These are phyloP conservation scores for Andricus curvator DNA, from an alignment of 2,888 invertebrate genomes.

Conservation along the genomic window DNA sequence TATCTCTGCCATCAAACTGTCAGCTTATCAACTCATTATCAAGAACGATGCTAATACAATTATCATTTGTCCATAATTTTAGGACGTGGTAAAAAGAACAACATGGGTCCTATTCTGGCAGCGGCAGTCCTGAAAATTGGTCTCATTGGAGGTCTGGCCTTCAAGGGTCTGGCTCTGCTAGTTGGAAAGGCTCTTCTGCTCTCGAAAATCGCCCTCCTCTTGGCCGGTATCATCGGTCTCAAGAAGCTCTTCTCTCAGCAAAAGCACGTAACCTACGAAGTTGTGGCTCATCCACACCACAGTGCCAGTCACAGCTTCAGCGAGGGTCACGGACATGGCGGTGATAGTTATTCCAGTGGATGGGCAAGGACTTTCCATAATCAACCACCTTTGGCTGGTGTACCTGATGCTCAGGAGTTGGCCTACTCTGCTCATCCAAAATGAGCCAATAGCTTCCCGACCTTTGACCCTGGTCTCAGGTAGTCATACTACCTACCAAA, in stretches of 20 bases:
- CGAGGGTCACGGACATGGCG: constrained; percentile 74
- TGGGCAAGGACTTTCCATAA: constrained; percentile 82
- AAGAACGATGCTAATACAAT: neutral
- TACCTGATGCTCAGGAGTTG: constrained; percentile 80
- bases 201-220: constrained; percentile 89
- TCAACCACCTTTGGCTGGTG: constrained; percentile 73
- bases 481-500: constrained; percentile 50
- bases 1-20: neutral
- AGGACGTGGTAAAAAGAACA: constrained; percentile 87
- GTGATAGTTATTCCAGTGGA: constrained; percentile 81
- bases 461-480: constrained; percentile 30
- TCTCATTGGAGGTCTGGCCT: constrained; percentile 88
- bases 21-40: neutral
- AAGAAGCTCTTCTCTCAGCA: constrained; percentile 90
- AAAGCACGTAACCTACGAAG: constrained; percentile 87
- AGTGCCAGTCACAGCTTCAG: constrained; percentile 79
- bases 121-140: constrained; percentile 90
- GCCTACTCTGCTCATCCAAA: constrained; percentile 82
- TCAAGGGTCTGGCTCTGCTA: constrained; percentile 89
- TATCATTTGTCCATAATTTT: constrained; percentile 44
- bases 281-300: constrained; percentile 86
- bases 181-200: constrained; percentile 92
- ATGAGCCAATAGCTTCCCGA: constrained; percentile 45
- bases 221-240: constrained; percentile 89
- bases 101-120: constrained; percentile 86